These are phyloP conservation scores for Clinocottus analis DNA, from an alignment of 2,113 vertebrate species.

Conservation along the genomic window DNA sequence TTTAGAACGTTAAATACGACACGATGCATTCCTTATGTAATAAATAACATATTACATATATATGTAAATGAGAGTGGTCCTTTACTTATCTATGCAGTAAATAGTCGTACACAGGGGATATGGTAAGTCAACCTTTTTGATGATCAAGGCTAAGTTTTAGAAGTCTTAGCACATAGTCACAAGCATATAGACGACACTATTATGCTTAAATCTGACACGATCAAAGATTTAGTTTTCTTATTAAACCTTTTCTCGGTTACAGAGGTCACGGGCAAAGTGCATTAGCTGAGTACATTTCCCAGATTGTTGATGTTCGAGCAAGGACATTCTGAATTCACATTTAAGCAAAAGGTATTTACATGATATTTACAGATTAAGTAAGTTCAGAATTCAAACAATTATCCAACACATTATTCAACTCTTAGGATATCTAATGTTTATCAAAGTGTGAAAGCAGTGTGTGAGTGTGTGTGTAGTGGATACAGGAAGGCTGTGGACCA, in stretches of 20 bases:
- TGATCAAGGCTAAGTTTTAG: neutral
- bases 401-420: neutral
- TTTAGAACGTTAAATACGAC: too few relatives aligned
- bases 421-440: neutral
- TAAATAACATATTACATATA: neutral
- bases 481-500: constrained; percentile 25
- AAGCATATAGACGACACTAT: neutral
- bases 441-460: neutral
- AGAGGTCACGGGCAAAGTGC: constrained; percentile 1
- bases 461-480: neutral
- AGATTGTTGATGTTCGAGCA: neutral
- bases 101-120: neutral
- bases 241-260: neutral
- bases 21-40: neutral
- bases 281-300: neutral
- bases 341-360: neutral
- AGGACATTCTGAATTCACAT: neutral
- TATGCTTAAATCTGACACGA: neutral
- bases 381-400: constrained; percentile 7
- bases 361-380: neutral
- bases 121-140: neutral
- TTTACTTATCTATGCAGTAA: neutral
- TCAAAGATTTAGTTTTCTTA: constrained; percentile 1
- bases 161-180: neutral
- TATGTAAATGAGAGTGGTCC: neutral